These are phyloP conservation scores for Toxotes jaculatrix DNA, from an alignment of 2,113 vertebrate species.

Conservation along the genomic window DNA sequence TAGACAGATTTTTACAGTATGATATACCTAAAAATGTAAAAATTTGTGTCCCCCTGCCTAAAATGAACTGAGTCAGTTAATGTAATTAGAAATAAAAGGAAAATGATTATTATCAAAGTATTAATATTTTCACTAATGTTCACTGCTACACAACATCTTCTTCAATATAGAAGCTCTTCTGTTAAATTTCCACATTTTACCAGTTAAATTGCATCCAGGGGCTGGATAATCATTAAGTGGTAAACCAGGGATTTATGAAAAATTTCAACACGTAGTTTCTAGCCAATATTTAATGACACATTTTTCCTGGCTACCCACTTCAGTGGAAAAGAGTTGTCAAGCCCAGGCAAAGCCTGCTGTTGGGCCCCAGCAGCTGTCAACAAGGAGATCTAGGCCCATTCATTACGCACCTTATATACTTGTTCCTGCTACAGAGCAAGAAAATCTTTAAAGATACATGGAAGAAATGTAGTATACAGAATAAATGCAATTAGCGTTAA, in stretches of 20 bases:
- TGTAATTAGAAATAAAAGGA: background rate
- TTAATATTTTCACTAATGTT: background rate
- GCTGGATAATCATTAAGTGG: background rate
- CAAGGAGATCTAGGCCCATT: conserved; percentile 31
- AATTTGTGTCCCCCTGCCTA: background rate
- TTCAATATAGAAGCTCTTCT: background rate
- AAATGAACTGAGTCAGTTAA: background rate
- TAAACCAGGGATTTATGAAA: background rate
- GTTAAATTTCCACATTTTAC: background rate
- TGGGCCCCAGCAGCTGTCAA: conserved; percentile 56
- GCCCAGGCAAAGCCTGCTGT: conserved; percentile 16
- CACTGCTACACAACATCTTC: background rate
- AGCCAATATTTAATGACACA: conserved; percentile 14
- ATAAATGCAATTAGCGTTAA: background rate
- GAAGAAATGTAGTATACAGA: background rate
- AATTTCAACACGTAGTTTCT: background rate
- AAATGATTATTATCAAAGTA: background rate
- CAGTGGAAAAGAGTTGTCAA: conserved; percentile 34
- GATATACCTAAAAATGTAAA: background rate
- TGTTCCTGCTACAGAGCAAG: background rate
- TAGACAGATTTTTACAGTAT: background rate
- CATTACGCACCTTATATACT: background rate
- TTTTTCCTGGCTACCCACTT: background rate
- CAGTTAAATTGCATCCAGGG: background rate
- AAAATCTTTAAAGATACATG: background rate